phyloP scores from a whole-genome alignment of 2,113 vertebrate species.

The Cinclus mexicanus region DNA sequence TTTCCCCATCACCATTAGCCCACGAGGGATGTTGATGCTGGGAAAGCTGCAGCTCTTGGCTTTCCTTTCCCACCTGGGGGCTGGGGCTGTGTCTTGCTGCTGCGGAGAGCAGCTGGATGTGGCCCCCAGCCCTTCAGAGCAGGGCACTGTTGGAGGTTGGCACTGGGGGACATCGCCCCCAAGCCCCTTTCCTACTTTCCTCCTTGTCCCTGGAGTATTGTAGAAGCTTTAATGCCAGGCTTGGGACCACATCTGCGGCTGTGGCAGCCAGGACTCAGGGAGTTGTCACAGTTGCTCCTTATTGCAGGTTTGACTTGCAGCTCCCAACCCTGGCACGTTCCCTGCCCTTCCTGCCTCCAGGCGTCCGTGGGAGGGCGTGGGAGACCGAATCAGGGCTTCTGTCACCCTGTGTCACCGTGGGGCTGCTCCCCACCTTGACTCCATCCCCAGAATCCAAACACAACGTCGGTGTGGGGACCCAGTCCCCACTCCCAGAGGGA shows the following conservation, averaged over 20 bases:
- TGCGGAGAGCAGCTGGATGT: neutral
- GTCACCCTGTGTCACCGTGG: rapidly evolving
- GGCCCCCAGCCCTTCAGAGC: neutral
- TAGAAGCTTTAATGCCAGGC: neutral
- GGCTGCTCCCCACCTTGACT: rapidly evolving
- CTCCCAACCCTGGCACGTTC: neutral
- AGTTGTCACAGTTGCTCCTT: neutral
- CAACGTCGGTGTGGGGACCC: rapidly evolving
- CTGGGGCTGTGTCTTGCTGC: neutral
- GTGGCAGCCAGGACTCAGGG: rapidly evolving
- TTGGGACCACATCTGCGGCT: rapidly evolving
- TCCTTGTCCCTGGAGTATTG: neutral
- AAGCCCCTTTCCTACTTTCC: neutral
- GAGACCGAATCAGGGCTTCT: rapidly evolving
- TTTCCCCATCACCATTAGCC: neutral
- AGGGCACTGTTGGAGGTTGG: neutral
- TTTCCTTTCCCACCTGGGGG: neutral
- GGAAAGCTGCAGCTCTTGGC: neutral
- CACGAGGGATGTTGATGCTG: rapidly evolving
- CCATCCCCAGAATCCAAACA: neutral
- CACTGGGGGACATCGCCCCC: neutral
- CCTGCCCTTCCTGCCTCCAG: neutral
- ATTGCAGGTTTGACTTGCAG: neutral
- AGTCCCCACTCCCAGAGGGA: rapidly evolving
- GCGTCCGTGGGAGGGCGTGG: neutral